Evolutionary conservation across 1,140 invertebrate species (phyloP), one percentile per base, ranked within the genome.

Genomic region (Drosophila funebris): DNA sequence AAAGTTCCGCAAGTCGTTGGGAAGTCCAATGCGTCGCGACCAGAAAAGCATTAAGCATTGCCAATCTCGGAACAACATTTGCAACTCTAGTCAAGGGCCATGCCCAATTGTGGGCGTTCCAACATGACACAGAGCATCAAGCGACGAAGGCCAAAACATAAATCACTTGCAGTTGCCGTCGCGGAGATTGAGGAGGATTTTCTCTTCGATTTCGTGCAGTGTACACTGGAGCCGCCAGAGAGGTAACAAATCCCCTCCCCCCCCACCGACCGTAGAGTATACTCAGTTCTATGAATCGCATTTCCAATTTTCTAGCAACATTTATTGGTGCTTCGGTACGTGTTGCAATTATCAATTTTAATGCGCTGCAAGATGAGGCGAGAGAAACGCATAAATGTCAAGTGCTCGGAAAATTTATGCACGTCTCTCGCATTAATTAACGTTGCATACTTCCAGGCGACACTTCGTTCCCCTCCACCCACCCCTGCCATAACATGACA

Each of bases 321-420:
- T 36, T 84, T 72, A 79, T 80, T 61, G 64, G 43, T 27, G 14
- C 18, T n/a, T 13, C 14, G n/a, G 39, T 76, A 87, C 82, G 82
- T 87, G 82, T 57, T 78, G 71, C 82, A 87, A 78, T 78, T 87
- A 87, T 83, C 78, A 88, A 78, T 88, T 88, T 88, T 76, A 78
- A 82, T 78, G 82, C 33, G 72, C 67, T 43, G 33, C 61, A 67
- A 71, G 9, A 48, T 50, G 68, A 63, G 52, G 46, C 50, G 48
- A 39, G 33, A 39, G 39, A 39, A 73, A 69, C 56, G 46, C 83
- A 88, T 88, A 89, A 88, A 88, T 79, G 83, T 88, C 83, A 88
- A 63, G 73, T 79, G 72, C 74, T 83, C 20, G 78, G 36, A 76
- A 76, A 88, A 88, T 88, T 88, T 88, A 88, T 88, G 84, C 83